phyloP scores from a whole-genome alignment of 2,797 vertebrate species.

The Microctenopoma steveboyesi region DNA sequence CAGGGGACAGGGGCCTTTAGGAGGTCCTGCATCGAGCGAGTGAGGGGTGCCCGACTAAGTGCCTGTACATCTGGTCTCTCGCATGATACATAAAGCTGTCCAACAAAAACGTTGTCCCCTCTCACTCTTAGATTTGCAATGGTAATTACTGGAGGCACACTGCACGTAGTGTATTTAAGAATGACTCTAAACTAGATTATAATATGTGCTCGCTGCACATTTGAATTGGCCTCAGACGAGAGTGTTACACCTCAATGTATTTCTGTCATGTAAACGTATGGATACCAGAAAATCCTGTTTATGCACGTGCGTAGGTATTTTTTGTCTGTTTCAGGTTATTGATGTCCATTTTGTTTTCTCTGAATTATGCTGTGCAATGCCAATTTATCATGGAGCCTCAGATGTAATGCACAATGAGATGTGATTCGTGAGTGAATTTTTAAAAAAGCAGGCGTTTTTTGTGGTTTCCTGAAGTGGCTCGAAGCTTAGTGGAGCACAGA shows the following conservation, averaged over 20 bases:
- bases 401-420: slow-evolving; percentile 27
- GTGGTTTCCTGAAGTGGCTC: slow-evolving; percentile 15
- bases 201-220: slow-evolving; percentile 29
- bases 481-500: background rate
- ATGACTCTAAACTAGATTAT: slow-evolving; percentile 34
- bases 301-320: background rate
- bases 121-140: slow-evolving; percentile 38
- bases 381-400: background rate
- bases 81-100: slow-evolving; percentile 32
- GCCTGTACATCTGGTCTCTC: slow-evolving; percentile 69
- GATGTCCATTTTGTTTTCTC: slow-evolving; percentile 11
- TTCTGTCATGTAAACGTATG: background rate
- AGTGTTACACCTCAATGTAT: slow-evolving; percentile 7
- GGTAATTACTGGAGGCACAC: slow-evolving; percentile 48
- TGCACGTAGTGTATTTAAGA: slow-evolving; percentile 43
- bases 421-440: slow-evolving; percentile 19
- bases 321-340: background rate
- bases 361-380: slow-evolving; percentile 1
- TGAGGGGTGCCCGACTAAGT: slow-evolving; percentile 72
- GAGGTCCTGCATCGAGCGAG: slow-evolving; percentile 79
- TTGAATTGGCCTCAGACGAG: slow-evolving; percentile 16
- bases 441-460: background rate
- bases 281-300: background rate
- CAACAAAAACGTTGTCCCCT: slow-evolving; percentile 41
- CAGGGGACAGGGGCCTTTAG: slow-evolving; percentile 86